phyloP scores from a whole-genome alignment of 2,888 invertebrate genomes.

The Ophioninae sp. region DNA sequence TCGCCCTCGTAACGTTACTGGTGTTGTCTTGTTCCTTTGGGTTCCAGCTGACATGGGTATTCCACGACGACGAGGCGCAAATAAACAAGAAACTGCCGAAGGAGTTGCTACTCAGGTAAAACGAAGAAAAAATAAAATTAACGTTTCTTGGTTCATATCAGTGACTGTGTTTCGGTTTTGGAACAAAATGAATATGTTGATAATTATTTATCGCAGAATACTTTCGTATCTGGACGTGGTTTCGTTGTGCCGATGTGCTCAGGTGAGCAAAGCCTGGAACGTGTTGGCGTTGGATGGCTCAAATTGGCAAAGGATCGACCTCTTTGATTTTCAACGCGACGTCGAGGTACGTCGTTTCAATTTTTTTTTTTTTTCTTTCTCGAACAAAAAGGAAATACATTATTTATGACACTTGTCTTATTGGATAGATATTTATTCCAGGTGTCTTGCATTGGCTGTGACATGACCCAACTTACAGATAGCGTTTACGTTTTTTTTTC shows the following conservation, averaged over 20 bases:
- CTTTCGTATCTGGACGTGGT: constrained; percentile 98
- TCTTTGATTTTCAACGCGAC: constrained; percentile 99
- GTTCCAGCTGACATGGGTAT: constrained; percentile 87
- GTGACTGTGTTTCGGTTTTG: background rate
- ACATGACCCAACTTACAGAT: no score
- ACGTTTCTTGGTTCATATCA: background rate
- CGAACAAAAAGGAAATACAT: background rate
- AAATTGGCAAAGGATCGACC: constrained; percentile 99
- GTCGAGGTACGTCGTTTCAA: constrained; percentile 88
- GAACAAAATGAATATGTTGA: background rate
- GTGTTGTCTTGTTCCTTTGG: constrained; percentile 62
- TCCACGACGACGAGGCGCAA: constrained; percentile 91
- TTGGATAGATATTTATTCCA: no score
- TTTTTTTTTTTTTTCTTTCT: background rate
- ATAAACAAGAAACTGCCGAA: constrained; percentile 98
- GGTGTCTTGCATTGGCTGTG: no score
- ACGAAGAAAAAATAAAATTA: background rate
- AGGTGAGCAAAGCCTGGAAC: constrained; percentile 96
- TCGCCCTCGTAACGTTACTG: constrained; percentile 51
- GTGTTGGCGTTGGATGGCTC: constrained; percentile 98
- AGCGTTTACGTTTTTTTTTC: no score
- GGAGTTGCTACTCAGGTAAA: constrained; percentile 91
- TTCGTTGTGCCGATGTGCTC: constrained; percentile 96
- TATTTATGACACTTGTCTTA: no score
- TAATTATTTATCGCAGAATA: constrained; percentile 83